These are phyloP conservation scores for Thysanoteuthis rhombus DNA, from an alignment of 2,888 invertebrate species.

Conservation along the genomic window DNA sequence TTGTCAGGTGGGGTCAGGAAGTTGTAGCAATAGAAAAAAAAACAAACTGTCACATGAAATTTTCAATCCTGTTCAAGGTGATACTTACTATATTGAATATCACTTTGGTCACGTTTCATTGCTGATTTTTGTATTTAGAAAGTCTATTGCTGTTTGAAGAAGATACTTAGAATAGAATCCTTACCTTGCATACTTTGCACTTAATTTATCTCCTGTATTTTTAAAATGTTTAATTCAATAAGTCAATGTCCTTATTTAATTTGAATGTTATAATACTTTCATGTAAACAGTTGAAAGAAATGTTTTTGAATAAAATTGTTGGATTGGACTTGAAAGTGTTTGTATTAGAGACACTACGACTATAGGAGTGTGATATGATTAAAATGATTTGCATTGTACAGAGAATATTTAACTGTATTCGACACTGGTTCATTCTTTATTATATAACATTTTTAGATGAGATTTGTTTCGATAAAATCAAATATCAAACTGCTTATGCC, in stretches of 20 bases:
- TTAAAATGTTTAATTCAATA: background rate
- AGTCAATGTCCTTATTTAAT: too few relatives aligned
- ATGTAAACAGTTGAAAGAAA: background rate
- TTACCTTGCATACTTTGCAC: background rate
- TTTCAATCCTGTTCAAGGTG: too few relatives aligned
- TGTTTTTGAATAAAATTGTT: background rate
- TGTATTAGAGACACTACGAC: background rate
- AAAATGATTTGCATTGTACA: background rate
- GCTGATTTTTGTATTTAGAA: background rate
- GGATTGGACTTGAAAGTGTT: background rate
- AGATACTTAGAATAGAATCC: background rate
- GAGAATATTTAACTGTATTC: background rate
- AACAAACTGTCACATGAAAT: too few relatives aligned
- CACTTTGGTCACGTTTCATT: background rate
- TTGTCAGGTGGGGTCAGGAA: too few relatives aligned
- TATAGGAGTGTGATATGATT: background rate
- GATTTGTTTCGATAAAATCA: too few relatives aligned
- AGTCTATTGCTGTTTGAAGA: background rate
- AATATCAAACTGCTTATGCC: too few relatives aligned
- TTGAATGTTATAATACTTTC: background rate
- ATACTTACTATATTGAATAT: too few relatives aligned
- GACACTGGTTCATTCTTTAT: background rate
- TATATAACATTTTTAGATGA: too few relatives aligned
- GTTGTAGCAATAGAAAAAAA: too few relatives aligned
- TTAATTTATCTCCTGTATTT: background rate